phyloP scores from a whole-genome alignment of 2,888 invertebrate species.

The Alloscopus bannaensis region DNA sequence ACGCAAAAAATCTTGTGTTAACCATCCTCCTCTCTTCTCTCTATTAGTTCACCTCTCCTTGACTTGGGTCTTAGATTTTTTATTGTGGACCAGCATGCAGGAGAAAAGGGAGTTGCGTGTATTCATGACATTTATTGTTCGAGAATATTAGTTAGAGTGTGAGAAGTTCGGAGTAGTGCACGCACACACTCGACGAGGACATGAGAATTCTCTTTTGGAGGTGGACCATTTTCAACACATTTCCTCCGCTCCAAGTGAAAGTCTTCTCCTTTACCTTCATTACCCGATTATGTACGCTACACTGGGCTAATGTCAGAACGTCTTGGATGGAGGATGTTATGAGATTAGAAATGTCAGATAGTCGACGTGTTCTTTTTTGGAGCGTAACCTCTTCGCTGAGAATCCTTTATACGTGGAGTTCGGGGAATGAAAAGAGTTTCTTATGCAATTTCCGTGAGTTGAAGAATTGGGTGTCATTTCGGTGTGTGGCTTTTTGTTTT shows the following conservation, averaged over 20 bases:
- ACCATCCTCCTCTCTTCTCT: background rate
- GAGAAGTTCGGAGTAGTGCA: background rate
- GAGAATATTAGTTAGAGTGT: background rate
- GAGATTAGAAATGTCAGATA: slow-evolving; percentile 33
- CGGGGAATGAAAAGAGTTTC: background rate
- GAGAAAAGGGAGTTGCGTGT: background rate
- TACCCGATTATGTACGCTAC: slow-evolving; percentile 39
- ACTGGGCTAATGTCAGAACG: slow-evolving; percentile 31
- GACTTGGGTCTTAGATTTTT: background rate
- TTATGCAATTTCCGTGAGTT: background rate
- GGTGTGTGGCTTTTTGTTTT: too few relatives aligned
- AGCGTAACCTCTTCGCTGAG: background rate
- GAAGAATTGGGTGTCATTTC: background rate
- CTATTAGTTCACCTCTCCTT: background rate
- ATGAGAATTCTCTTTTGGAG: background rate
- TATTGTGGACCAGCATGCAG: slow-evolving; percentile 3
- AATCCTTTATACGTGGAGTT: background rate
- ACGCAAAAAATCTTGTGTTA: background rate
- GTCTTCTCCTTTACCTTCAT: slow-evolving; percentile 18
- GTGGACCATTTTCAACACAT: slow-evolving; percentile 26
- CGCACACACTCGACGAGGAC: background rate
- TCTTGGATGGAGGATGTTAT: slow-evolving; percentile 25
- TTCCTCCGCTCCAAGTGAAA: slow-evolving; percentile 22
- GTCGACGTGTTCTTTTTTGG: slow-evolving; percentile 3
- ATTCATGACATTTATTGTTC: slow-evolving; percentile 20